Percentiles rank a stretch among this genome's conserved stretches.
Conservation (phyloP, 2,888 invertebrate species). For the Tachina fera region DNA sequence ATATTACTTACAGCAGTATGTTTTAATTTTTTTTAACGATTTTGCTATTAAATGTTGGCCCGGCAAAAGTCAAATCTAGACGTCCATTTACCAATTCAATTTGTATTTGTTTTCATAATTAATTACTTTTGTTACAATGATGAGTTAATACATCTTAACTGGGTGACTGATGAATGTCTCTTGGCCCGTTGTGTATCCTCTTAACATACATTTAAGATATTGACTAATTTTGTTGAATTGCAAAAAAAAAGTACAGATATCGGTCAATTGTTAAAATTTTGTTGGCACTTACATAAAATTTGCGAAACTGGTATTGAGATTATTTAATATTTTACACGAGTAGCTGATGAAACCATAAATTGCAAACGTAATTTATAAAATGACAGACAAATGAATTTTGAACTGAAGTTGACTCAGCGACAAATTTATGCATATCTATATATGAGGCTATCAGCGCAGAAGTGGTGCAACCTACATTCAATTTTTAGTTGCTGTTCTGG, state of each 20-base stretch:
- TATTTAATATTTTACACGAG: constrained; percentile 5
- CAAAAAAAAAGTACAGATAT: not conserved
- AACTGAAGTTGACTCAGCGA: no score
- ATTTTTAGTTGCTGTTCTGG: no score
- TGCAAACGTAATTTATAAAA: not conserved
- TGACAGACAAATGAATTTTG: not conserved
- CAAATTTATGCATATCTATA: no score
- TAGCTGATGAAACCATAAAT: not conserved
- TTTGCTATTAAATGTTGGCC: not conserved
- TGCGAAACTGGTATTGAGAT: not conserved
- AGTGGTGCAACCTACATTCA: no score
- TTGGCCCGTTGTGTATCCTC: constrained; percentile 12
- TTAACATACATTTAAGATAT: constrained; percentile 44
- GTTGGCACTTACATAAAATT: constrained; percentile 13
- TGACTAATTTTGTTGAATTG: constrained; percentile 22
- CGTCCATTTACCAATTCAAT: constrained; percentile 33
- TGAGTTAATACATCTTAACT: constrained; percentile 42
- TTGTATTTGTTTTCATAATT: constrained; percentile 36
- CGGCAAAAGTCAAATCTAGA: constrained; percentile 40
- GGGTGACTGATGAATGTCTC: constrained; percentile 18
- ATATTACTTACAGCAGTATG: not conserved
- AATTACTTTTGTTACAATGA: constrained; percentile 43
- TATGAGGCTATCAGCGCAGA: no score
- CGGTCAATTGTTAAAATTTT: constrained; percentile 26
- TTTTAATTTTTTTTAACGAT: constrained; percentile 33